Evolutionary conservation across 2,113 vertebrate genomes (phyloP), one percentile per base, ranked within the genome.

Genomic region (Pterocles burchelli): DNA sequence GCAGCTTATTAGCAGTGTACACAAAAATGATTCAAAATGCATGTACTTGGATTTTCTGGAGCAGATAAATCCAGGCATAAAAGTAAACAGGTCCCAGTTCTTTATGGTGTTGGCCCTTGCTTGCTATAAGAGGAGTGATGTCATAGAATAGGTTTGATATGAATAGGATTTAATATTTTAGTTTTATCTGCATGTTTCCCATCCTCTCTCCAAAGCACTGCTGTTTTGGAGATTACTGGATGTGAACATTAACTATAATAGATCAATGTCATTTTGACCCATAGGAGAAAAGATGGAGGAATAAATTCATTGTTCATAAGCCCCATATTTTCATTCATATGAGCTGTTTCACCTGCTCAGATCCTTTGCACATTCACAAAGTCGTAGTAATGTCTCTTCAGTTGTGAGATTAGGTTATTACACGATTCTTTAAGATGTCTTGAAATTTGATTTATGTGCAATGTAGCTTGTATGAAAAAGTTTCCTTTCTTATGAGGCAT

Each of bases 391-490:
- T 16, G 45, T 85, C 52, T 57, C 28, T 36, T 72, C 77, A 62
- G 59, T 36, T 57, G 80, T 70, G 68, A 90, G 63, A 82, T 58
- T 45, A 58, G 41, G 34, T 76, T 84, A 58, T 73, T 85, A 81
- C 48, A 48, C 63, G 63, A 71, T 62, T 77, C 63, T 88, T 92
- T 51, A 81, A 78, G 78, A 80, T 54, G 26, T 36, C 65, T 90
- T 71, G 49, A 51, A 70, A 66, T 67, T 61, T 93, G 73, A 86
- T 97, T 90, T 91, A 88, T 91, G 84, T 75, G 74, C 55, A 71
- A 66, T 55, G 57, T 52, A 73, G 73, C 54, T 81, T 89, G 78
- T 88, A 46, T 57, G 94, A 90, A 75, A 57, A 93, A 85, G 85
- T 66, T 90, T 92, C 79, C 43, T 36, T 88, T 70, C 75, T 82